These are phyloP conservation scores for Enhydra lutris DNA, from an alignment of 2,113 vertebrate species.

Conservation along the genomic window DNA sequence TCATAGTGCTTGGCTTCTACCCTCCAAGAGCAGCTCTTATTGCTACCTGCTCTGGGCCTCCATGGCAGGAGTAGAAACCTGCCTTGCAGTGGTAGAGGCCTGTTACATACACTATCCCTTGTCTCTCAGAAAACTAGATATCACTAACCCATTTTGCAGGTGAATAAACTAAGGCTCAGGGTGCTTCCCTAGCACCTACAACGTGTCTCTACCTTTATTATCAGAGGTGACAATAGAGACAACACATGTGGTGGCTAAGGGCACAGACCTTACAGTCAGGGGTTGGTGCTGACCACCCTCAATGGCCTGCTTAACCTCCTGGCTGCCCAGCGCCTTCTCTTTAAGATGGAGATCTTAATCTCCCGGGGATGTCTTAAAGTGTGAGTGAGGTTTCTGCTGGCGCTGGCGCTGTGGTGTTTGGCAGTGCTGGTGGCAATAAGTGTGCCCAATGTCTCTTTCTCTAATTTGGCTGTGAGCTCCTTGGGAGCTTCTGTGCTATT, in stretches of 20 bases:
- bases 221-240: not conserved
- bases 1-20: not conserved
- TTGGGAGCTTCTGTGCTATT: not conserved
- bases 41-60: not conserved
- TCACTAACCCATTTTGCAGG: not conserved
- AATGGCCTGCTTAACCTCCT: not conserved
- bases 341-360: not conserved
- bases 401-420: not conserved
- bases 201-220: not conserved
- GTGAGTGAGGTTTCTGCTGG: not conserved
- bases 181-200: not conserved
- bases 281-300: not conserved
- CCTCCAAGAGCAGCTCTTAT: not conserved
- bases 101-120: too few species aligned
- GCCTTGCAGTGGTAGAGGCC: not conserved
- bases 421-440: fast-evolving
- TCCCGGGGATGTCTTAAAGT: not conserved
- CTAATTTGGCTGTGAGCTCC: not conserved
- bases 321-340: not conserved
- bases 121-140: not conserved
- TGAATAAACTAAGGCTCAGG: not conserved
- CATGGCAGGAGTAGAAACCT: not conserved
- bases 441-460: not conserved
- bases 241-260: not conserved
- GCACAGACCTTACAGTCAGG: not conserved